Percentiles rank a stretch among this genome's conserved stretches.
These are phyloP conservation scores for Tortricodes alternella DNA, from an alignment of 2,888 invertebrate species.

Conservation along the genomic window DNA sequence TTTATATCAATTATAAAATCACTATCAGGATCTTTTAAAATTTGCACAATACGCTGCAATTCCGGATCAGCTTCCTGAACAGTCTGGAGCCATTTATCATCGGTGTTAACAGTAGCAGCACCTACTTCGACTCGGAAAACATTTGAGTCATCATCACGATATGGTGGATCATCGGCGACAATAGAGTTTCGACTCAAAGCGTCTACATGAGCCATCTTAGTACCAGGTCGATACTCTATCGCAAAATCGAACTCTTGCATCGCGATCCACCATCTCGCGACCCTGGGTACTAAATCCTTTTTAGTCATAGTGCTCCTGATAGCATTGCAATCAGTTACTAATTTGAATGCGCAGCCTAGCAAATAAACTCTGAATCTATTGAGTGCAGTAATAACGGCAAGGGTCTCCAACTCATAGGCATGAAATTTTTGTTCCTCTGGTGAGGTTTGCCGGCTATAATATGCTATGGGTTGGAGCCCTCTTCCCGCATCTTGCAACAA, in stretches of 20 bases:
- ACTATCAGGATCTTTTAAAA: constrained; percentile 10
- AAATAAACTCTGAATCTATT: constrained; percentile 31
- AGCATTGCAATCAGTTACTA: neutral
- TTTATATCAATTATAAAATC: constrained; percentile 12
- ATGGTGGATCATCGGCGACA: neutral
- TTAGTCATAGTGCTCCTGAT: constrained; percentile 32
- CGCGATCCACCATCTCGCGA: constrained; percentile 34
- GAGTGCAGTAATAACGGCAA: constrained; percentile 28
- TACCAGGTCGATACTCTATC: constrained; percentile 28
- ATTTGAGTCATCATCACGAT: neutral
- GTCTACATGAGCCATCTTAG: constrained; percentile 26
- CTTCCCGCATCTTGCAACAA: constrained; percentile 1
- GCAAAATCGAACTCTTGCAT: constrained; percentile 37
- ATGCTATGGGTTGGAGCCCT: constrained; percentile 1
- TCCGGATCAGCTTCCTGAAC: constrained; percentile 16
- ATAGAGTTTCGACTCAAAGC: constrained; percentile 22
- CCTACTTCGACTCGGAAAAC: neutral
- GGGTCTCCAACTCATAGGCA: neutral
- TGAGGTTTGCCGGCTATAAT: constrained; percentile 5
- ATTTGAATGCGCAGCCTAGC: neutral
- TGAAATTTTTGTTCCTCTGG: constrained; percentile 20
- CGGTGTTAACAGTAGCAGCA: neutral
- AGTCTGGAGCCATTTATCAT: constrained; percentile 18
- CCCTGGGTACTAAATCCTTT: constrained; percentile 33
- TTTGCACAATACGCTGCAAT: constrained; percentile 8